A percentile compares a stretch with the other conserved stretches of the same genome.
These are phyloP conservation scores for Drosophila carrolli DNA, from an alignment of 1,140 invertebrate genomes.

Conservation along the genomic window DNA sequence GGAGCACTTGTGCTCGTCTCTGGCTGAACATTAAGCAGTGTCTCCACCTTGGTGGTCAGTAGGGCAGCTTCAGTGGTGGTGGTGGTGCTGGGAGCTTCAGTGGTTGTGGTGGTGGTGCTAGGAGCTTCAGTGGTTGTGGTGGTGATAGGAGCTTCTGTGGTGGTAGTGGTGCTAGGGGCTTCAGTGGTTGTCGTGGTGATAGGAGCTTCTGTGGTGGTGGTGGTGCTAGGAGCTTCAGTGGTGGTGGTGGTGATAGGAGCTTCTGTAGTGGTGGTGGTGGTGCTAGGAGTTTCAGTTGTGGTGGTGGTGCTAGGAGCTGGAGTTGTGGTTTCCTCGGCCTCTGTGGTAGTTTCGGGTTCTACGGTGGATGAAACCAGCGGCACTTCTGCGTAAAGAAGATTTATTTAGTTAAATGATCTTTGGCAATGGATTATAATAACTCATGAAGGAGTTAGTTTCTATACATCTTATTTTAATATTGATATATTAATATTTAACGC, in stretches of 20 bases:
- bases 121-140: conserved; percentile 7
- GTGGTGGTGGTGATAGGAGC: conserved; percentile 5
- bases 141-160: background rate
- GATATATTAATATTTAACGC: no score
- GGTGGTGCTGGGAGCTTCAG: background rate
- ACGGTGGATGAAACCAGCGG: background rate
- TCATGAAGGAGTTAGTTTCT: no score
- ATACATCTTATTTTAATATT: no score
- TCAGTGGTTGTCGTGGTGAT: background rate
- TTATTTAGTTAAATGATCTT: background rate
- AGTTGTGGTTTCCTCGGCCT: conserved; percentile 1
- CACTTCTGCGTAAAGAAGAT: background rate
- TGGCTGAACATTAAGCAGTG: conserved; percentile 1
- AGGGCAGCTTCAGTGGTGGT: conserved; percentile 3
- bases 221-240: conserved; percentile 2
- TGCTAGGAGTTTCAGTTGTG: background rate
- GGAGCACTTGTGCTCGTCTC: conserved; percentile 11
- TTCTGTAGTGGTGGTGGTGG: conserved; percentile 2
- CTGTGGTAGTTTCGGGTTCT: conserved; percentile 2
- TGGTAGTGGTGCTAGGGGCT: background rate
- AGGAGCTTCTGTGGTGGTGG: background rate
- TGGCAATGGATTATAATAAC: background rate
- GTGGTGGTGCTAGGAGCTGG: background rate
- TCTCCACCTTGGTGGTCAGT: conserved; percentile 1
- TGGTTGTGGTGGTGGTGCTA: conserved; percentile 9